phyloP scores from a whole-genome alignment of 2,888 invertebrate species.

The Drosophila ustulata region DNA sequence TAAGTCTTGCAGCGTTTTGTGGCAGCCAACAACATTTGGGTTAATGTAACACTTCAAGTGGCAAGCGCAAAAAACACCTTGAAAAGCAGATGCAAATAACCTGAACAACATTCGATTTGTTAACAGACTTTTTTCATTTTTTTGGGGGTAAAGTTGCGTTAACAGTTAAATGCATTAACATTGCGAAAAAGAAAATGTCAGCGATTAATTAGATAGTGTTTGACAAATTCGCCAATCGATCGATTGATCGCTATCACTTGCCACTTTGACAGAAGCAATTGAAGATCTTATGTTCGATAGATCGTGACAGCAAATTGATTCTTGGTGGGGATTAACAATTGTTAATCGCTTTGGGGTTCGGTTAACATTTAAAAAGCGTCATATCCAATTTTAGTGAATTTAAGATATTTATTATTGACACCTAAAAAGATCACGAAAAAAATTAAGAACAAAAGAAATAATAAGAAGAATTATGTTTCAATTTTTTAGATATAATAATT shows the following conservation, averaged over 20 bases:
- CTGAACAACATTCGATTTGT: slow-evolving; percentile 54
- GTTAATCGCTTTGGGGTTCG: background rate
- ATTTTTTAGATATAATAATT: too few relatives aligned
- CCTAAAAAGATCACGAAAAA: too few relatives aligned
- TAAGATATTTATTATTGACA: too few relatives aligned
- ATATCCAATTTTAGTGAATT: too few relatives aligned
- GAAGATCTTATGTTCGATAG: slow-evolving; percentile 1
- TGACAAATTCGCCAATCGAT: slow-evolving; percentile 27
- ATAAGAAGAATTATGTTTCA: too few relatives aligned
- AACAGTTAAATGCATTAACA: slow-evolving; percentile 15
- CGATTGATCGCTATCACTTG: slow-evolving; percentile 10
- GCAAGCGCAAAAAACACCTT: slow-evolving; percentile 37
- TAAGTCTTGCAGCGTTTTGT: slow-evolving; percentile 8
- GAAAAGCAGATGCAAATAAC: slow-evolving; percentile 55
- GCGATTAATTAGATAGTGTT: slow-evolving; percentile 24
- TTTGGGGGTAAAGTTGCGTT: slow-evolving; percentile 6
- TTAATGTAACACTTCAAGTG: slow-evolving; percentile 69
- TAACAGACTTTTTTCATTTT: slow-evolving; percentile 13
- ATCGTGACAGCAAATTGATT: background rate
- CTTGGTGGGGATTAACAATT: background rate
- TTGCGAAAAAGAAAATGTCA: slow-evolving; percentile 26
- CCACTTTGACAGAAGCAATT: background rate
- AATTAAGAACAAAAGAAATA: too few relatives aligned
- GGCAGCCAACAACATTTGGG: slow-evolving; percentile 68
- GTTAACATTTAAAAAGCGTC: background rate